Evolutionary conservation across 2,888 invertebrate species (phyloP).

Genomic region (Eubasilissa splendida): DNA sequence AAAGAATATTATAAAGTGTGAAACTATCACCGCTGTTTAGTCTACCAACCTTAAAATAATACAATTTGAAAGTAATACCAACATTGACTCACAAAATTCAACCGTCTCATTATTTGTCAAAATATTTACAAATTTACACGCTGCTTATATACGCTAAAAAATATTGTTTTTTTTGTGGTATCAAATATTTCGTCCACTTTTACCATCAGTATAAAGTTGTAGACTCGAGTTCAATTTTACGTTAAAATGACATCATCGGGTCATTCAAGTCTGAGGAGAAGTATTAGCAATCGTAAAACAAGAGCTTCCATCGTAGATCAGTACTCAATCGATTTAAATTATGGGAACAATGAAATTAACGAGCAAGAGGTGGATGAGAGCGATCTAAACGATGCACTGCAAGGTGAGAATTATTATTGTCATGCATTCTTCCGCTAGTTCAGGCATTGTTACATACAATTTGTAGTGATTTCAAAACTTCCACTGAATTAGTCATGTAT

Average conservation of each 20-base stretch:
- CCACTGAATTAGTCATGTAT: too few relatives aligned
- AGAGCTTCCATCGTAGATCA: conserved; percentile 87
- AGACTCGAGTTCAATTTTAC: not conserved
- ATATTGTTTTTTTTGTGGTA: not conserved
- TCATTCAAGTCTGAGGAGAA: conserved; percentile 64
- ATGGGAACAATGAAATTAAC: conserved; percentile 28
- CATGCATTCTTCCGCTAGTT: too few relatives aligned
- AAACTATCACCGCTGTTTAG: conserved; percentile 27
- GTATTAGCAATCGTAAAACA: conserved; percentile 81
- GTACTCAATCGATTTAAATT: conserved; percentile 69
- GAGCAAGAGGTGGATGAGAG: conserved; percentile 47
- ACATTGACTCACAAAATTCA: not conserved
- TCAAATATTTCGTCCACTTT: conserved; percentile 1
- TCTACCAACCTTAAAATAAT: not conserved
- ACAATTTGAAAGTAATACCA: conserved; percentile 6
- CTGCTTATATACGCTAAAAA: not conserved
- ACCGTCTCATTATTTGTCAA: not conserved
- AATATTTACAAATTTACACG: too few relatives aligned
- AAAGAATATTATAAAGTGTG: not conserved
- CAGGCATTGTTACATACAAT: too few relatives aligned
- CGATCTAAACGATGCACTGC: conserved; percentile 54
- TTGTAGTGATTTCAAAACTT: too few relatives aligned
- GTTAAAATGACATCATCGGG: conserved; percentile 31
- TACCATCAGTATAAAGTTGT: not conserved
- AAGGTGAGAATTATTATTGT: conserved; percentile 31